Evolutionary conservation across 2,888 invertebrate species (phyloP).

Genomic region (Slavum lentiscoides): DNA sequence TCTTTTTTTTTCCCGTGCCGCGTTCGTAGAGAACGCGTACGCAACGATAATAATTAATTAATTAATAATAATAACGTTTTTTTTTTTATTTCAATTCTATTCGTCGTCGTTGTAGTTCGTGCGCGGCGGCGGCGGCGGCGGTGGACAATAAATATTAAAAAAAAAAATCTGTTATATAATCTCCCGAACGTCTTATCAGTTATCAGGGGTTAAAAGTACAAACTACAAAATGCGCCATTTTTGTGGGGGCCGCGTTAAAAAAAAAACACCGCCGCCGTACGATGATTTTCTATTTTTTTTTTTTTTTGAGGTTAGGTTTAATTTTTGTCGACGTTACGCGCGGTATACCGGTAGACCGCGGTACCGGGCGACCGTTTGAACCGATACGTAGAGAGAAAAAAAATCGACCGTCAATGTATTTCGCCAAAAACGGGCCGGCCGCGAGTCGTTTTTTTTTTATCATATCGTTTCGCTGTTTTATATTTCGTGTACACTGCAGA

Average conservation of each 20-base stretch:
- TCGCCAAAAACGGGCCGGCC: no score
- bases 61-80: not conserved
- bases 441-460: no score
- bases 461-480: no score
- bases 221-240: slow-evolving; percentile 2
- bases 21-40: no score
- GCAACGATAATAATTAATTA: not conserved
- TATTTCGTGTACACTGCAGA: no score
- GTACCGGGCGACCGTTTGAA: not conserved
- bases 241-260: not conserved
- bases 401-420: no score
- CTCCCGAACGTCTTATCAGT: not conserved
- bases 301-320: not conserved
- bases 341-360: not conserved
- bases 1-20: no score
- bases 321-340: not conserved
- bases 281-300: not conserved
- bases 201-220: slow-evolving; percentile 26
- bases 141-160: not conserved
- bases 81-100: no score
- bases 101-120: no score
- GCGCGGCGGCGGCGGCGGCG: not conserved
- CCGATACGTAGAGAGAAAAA: no score
- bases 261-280: not conserved
- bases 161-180: not conserved